Conservation (phyloP, 2,113 vertebrate genomes). For the Xiphorhynchus elegans region DNA sequence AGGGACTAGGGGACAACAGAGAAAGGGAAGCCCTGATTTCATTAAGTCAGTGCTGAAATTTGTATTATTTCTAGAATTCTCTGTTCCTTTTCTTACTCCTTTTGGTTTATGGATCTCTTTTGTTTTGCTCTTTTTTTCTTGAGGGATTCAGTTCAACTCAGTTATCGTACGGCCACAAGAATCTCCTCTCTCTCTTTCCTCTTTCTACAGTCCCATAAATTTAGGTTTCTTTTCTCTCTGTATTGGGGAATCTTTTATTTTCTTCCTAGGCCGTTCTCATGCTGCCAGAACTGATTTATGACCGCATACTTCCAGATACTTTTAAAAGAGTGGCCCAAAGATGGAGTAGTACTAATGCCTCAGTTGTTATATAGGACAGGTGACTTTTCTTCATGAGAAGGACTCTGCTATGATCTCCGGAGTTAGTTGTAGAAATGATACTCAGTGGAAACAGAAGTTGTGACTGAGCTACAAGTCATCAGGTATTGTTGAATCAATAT, state of each 20-base stretch:
- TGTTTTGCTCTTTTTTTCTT: background rate
- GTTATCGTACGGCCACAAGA: background rate
- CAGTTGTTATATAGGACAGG: background rate
- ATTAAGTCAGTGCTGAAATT: background rate
- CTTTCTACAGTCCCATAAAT: background rate
- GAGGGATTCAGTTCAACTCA: background rate
- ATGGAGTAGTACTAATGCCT: background rate
- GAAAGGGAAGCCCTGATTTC: background rate
- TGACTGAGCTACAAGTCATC: background rate
- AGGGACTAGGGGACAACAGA: background rate
- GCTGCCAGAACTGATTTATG: background rate
- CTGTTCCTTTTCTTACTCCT: background rate
- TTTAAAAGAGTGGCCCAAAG: background rate
- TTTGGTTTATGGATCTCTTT: background rate
- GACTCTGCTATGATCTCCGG: background rate
- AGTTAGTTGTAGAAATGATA: background rate
- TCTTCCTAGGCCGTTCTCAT: background rate
- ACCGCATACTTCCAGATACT: background rate
- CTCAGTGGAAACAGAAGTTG: background rate
- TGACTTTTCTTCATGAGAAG: background rate
- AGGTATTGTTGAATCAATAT: background rate
- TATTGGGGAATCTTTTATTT: background rate
- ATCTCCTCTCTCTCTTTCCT: background rate
- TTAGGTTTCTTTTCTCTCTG: background rate
- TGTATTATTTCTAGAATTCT: background rate